Conservation (phyloP, 2,888 invertebrate species). For the Andricus quercusramuli region DNA sequence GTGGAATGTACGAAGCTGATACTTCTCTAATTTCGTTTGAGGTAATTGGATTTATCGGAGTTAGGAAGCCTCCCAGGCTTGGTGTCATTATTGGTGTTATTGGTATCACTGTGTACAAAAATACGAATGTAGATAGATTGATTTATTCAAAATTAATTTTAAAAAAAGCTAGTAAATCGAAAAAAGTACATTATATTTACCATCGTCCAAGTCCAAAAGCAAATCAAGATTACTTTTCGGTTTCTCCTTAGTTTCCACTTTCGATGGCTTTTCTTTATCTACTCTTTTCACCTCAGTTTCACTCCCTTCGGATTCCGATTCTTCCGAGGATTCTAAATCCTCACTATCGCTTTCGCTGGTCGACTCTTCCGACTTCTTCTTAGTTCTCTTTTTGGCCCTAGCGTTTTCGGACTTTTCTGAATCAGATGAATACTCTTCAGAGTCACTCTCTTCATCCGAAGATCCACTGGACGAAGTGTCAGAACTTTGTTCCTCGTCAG, state of each 20-base stretch:
- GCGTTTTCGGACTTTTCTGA: constrained; percentile 53
- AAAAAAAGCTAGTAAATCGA: background rate
- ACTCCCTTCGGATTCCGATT: constrained; percentile 63
- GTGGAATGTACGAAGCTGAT: constrained; percentile 82
- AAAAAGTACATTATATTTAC: constrained; percentile 75
- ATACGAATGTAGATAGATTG: background rate
- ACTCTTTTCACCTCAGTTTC: constrained; percentile 56
- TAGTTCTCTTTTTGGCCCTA: constrained; percentile 58
- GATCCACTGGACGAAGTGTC: constrained; percentile 51
- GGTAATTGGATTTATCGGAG: constrained; percentile 80
- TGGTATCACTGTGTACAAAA: constrained; percentile 80
- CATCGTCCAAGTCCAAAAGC: constrained; percentile 88
- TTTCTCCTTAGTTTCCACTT: constrained; percentile 78
- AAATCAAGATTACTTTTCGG: constrained; percentile 88
- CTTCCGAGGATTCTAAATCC: constrained; percentile 66
- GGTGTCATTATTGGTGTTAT: constrained; percentile 90
- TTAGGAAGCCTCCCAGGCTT: constrained; percentile 88
- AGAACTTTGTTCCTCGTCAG: constrained; percentile 56
- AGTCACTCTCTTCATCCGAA: constrained; percentile 48
- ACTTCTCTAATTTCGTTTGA: constrained; percentile 78
- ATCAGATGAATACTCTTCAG: constrained; percentile 46
- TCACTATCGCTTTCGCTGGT: constrained; percentile 70
- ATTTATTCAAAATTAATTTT: background rate
- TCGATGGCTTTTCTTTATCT: constrained; percentile 70
- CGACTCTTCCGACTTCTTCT: constrained; percentile 64